Evolutionary conservation across 1,140 invertebrate species (phyloP).

Genomic region (Ephestia elutella): DNA sequence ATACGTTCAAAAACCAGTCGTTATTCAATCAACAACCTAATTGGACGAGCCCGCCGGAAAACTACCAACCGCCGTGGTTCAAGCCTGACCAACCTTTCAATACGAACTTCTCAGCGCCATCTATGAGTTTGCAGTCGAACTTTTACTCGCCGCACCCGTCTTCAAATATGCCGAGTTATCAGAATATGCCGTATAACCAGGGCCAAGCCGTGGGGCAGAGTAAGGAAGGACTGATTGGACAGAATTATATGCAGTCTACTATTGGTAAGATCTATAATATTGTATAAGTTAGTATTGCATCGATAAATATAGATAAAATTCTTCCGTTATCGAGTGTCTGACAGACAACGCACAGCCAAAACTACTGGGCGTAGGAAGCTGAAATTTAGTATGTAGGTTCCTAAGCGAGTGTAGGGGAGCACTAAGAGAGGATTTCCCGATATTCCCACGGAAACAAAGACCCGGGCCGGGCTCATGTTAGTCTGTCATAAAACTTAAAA

Average conservation of each 20-base stretch:
- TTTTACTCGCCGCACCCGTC: conserved; percentile 38
- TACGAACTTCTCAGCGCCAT: conserved; percentile 20
- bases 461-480: no score
- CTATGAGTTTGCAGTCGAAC: conserved; percentile 36
- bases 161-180: conserved; percentile 35
- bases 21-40: conserved; percentile 20
- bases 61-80: conserved; percentile 48
- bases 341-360: no score
- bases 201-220: conserved; percentile 25
- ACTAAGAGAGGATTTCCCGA: no score
- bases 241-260: conserved; percentile 36
- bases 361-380: no score
- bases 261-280: conserved; percentile 22
- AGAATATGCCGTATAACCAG: conserved; percentile 33
- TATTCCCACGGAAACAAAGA: no score
- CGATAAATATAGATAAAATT: no score
- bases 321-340: no score
- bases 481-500: no score
- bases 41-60: conserved; percentile 24
- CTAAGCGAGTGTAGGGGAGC: no score
- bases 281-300: no score
- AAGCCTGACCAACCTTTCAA: conserved; percentile 42
- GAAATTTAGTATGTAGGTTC: no score
- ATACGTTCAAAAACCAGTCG: conserved; percentile 31
- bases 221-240: conserved; percentile 33